phyloP scores from a whole-genome alignment of 2,888 invertebrate genomes.

The Bruchidius siliquastri region DNA sequence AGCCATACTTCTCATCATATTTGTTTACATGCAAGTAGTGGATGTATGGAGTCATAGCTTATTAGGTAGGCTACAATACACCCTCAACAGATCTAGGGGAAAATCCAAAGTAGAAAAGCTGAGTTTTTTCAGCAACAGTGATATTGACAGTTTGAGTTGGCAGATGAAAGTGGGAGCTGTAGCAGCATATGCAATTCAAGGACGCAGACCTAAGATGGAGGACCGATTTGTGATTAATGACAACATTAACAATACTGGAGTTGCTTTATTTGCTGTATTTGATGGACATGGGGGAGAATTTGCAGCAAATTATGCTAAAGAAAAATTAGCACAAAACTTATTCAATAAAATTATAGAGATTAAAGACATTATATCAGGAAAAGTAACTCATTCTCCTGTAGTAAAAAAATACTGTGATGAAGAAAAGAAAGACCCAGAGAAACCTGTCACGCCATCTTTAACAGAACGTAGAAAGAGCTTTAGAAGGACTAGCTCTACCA shows the following conservation, averaged over 20 bases:
- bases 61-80: slow-evolving; percentile 65
- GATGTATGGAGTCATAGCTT: slow-evolving; percentile 72
- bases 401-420: slow-evolving; percentile 45
- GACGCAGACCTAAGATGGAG: slow-evolving; percentile 88
- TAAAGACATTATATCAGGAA: slow-evolving; percentile 61
- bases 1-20: slow-evolving; percentile 63
- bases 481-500: slow-evolving; percentile 57
- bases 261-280: slow-evolving; percentile 87
- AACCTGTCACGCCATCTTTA: slow-evolving; percentile 38
- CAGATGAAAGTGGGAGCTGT: slow-evolving; percentile 69
- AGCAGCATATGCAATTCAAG: slow-evolving; percentile 87
- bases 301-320: slow-evolving; percentile 88
- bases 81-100: slow-evolving; percentile 55
- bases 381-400: slow-evolving; percentile 37
- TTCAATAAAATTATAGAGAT: slow-evolving; percentile 71
- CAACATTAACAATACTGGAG: slow-evolving; percentile 78
- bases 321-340: slow-evolving; percentile 77
- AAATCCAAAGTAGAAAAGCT: slow-evolving; percentile 55
- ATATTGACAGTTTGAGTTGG: slow-evolving; percentile 61
- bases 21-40: slow-evolving; percentile 78
- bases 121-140: slow-evolving; percentile 53
- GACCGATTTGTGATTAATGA: slow-evolving; percentile 87
- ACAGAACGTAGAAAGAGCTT: slow-evolving; percentile 62
- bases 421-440: slow-evolving; percentile 47
- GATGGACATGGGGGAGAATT: slow-evolving; percentile 96